Percentiles rank a stretch among this genome's conserved stretches.
Conservation (phyloP, 2,113 vertebrate species). For the Hiodon tergisus region DNA sequence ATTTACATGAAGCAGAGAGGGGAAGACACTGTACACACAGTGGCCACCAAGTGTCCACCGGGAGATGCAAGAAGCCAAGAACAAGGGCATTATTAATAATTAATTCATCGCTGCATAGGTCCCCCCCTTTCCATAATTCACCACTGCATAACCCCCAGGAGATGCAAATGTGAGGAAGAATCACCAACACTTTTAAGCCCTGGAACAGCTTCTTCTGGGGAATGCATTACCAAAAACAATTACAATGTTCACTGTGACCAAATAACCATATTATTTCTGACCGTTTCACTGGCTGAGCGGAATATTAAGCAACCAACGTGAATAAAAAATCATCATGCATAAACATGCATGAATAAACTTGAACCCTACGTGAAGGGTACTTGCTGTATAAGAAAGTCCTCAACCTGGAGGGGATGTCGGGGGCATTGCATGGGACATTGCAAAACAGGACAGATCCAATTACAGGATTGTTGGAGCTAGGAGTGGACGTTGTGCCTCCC, state of each 20-base stretch:
- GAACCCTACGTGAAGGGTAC: background rate
- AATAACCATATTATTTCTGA: conserved; percentile 19
- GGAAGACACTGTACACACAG: background rate
- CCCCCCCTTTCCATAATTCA: no score
- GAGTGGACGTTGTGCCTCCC: background rate
- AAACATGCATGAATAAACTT: conserved; percentile 8
- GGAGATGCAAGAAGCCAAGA: no score
- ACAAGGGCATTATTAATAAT: no score
- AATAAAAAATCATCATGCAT: conserved; percentile 4
- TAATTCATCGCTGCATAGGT: no score
- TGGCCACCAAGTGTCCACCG: background rate
- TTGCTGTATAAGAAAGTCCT: background rate
- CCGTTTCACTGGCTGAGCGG: conserved; percentile 14
- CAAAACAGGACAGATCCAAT: no score
- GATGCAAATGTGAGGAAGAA: no score
- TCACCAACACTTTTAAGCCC: no score
- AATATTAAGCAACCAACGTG: conserved; percentile 23
- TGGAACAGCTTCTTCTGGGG: no score
- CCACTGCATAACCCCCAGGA: no score
- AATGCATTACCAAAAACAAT: no score
- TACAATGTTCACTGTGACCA: conserved; percentile 3
- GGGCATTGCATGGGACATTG: no score
- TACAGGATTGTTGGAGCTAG: background rate
- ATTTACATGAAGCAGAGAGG: background rate
- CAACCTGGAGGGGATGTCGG: background rate